These are phyloP conservation scores for Arge pagana DNA, from an alignment of 2,888 invertebrate species.

Conservation along the genomic window DNA sequence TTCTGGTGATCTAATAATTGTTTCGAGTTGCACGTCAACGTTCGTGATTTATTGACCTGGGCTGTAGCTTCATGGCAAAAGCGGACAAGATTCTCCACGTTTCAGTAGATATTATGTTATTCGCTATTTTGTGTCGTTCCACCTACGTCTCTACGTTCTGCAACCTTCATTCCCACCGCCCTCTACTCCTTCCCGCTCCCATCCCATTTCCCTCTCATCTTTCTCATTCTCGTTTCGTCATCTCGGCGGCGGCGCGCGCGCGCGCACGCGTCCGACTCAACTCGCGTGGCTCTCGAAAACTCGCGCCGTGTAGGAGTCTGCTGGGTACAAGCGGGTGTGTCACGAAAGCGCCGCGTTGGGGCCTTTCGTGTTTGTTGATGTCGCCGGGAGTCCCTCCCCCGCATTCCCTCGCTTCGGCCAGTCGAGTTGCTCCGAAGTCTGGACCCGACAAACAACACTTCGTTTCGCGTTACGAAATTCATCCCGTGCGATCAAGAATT, in stretches of 20 bases:
- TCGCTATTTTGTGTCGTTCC: not conserved
- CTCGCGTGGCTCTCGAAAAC: slow-evolving; percentile 39
- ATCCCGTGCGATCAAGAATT: too few relatives aligned
- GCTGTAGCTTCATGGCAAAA: too few relatives aligned
- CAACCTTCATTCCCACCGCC: slow-evolving; percentile 23
- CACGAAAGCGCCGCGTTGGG: not conserved
- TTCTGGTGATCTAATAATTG: too few relatives aligned
- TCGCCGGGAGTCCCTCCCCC: not conserved
- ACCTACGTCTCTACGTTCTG: slow-evolving; percentile 11
- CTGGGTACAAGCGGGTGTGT: not conserved
- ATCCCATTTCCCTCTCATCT: slow-evolving; percentile 15
- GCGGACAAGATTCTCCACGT: too few relatives aligned
- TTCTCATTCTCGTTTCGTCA: slow-evolving; percentile 4
- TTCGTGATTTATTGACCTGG: too few relatives aligned
- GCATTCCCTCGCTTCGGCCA: too few relatives aligned
- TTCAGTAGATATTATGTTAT: not conserved
- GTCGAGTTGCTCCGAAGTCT: too few relatives aligned
- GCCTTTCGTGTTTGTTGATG: slow-evolving; percentile 5
- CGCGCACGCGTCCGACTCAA: too few relatives aligned
- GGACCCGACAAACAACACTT: not conserved
- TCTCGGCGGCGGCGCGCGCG: slow-evolving; percentile 18
- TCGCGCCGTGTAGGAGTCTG: slow-evolving; percentile 24
- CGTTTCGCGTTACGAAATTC: slow-evolving; percentile 4
- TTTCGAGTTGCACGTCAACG: too few relatives aligned
- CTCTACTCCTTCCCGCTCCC: slow-evolving; percentile 2